Evolutionary conservation across 2,888 invertebrate species (phyloP).

Genomic region (Rhodophaea formosa): DNA sequence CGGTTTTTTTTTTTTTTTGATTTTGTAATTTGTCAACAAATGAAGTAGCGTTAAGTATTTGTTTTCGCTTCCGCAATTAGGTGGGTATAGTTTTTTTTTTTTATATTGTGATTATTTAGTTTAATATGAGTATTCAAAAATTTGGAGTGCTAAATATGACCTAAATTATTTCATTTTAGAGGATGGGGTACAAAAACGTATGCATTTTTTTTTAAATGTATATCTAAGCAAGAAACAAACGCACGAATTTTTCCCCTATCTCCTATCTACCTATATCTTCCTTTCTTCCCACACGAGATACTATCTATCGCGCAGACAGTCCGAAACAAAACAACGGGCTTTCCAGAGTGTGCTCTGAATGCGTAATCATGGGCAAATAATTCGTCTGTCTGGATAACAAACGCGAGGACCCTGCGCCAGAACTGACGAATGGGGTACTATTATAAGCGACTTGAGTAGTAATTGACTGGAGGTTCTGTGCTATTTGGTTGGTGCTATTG

Average conservation of each 20-base stretch:
- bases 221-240: not conserved
- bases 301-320: conserved; percentile 3
- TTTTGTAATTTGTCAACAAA: too few relatives aligned
- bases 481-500: not conserved
- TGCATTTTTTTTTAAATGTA: too few relatives aligned
- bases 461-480: not conserved
- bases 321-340: conserved; percentile 19
- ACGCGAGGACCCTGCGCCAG: conserved; percentile 26
- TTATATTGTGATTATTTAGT: too few relatives aligned
- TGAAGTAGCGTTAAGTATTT: too few relatives aligned
- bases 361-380: conserved; percentile 37
- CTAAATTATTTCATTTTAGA: too few relatives aligned
- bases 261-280: not conserved
- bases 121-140: too few relatives aligned
- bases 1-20: too few relatives aligned
- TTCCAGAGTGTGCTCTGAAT: conserved; percentile 30
- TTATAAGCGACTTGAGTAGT: not conserved
- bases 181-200: too few relatives aligned
- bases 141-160: too few relatives aligned
- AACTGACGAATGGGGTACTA: conserved; percentile 7
- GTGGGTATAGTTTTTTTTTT: too few relatives aligned
- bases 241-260: not conserved
- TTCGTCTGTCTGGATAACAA: conserved; percentile 36
- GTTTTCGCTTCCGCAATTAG: too few relatives aligned
- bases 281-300: not conserved